Conservation (phyloP, 2,888 invertebrate species). For the Andrena bicolor region DNA sequence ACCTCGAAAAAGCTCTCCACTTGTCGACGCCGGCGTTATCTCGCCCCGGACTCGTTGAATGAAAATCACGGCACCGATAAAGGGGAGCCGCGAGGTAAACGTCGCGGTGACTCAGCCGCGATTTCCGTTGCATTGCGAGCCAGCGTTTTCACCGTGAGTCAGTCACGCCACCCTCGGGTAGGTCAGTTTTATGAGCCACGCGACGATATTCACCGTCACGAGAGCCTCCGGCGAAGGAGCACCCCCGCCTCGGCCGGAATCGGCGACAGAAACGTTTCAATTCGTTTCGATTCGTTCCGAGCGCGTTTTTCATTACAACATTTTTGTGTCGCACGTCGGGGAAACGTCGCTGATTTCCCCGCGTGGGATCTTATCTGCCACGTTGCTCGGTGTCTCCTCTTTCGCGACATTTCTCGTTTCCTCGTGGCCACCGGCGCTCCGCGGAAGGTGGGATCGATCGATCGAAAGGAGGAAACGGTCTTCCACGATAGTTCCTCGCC, state of each 20-base stretch:
- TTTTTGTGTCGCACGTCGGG: constrained; percentile 13
- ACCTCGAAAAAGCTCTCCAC: neutral
- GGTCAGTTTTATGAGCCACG: constrained; percentile 25
- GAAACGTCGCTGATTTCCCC: constrained; percentile 15
- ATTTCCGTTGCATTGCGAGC: constrained; percentile 20
- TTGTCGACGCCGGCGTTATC: constrained; percentile 7
- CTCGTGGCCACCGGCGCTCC: constrained; percentile 23
- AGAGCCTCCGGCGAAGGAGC: neutral
- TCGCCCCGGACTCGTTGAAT: neutral
- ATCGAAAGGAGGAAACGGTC: constrained; percentile 61
- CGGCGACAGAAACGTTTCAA: constrained; percentile 23
- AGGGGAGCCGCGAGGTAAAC: constrained; percentile 9
- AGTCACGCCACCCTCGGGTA: constrained; percentile 35
- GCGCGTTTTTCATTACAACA: neutral
- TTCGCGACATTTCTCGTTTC: constrained; percentile 63
- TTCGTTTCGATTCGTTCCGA: constrained; percentile 15
- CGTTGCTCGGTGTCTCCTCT: constrained; percentile 43
- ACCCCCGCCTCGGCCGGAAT: neutral
- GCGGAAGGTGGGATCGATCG: constrained; percentile 56
- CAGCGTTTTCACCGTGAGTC: constrained; percentile 21
- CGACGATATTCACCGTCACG: constrained; percentile 15
- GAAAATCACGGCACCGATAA: constrained; percentile 24
- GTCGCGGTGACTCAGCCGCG: constrained; percentile 18
- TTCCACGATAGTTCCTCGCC: constrained; percentile 47
- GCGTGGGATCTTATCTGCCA: constrained; percentile 48